Evolutionary conservation across 2,797 vertebrate species (phyloP), one percentile per base, ranked within the genome.

Genomic region (Helicolenus hilgendorfi): DNA sequence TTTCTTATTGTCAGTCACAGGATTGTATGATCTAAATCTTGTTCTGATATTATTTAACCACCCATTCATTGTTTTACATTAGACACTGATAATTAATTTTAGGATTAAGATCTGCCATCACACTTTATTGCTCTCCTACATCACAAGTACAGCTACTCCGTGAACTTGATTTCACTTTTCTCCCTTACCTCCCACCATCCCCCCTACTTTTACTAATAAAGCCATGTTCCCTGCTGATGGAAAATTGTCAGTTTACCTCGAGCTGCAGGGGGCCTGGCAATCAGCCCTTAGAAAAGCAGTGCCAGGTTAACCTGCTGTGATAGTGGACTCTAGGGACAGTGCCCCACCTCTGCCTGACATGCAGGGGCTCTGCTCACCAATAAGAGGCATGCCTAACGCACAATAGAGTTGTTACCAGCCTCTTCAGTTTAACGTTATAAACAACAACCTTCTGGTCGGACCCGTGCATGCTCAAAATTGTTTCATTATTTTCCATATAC

Each of bases 291-390:
- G 98, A 99, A 98, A 98, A 98, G 98, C 98, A 98, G 97, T 97
- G 97, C 96, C 97, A 96, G 97, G 97, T 98, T 98, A 98, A 98
- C 98, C 98, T 97, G 97, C 98, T 98, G 98, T 97, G 98, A 97
- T 97, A 97, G 97, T 96, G 97, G 98, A 96, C 98, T 98, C 98
- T 92, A 91, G 97, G 97, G 98, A 98, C 91, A 88, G 90, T 97
- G 95, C 97, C 96, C 96, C 93, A 97, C 97, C 97, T 96, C 97
- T 97, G 96, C 97, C 97, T 98, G 96, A 97, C 97, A 98, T 98
- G 97, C 97, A 97, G 96, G 88, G 94, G 93, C 97, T 97, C 97
- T 98, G 97, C 97, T 97, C 97, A 97, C 97, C 96, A 97, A 97
- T 94, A 97, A 96, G 97, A 94, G 96, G 97, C 97, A 91, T 81